These are phyloP conservation scores for Pseudeuparius sepicola DNA, from an alignment of 2,888 invertebrate genomes.

Conservation along the genomic window DNA sequence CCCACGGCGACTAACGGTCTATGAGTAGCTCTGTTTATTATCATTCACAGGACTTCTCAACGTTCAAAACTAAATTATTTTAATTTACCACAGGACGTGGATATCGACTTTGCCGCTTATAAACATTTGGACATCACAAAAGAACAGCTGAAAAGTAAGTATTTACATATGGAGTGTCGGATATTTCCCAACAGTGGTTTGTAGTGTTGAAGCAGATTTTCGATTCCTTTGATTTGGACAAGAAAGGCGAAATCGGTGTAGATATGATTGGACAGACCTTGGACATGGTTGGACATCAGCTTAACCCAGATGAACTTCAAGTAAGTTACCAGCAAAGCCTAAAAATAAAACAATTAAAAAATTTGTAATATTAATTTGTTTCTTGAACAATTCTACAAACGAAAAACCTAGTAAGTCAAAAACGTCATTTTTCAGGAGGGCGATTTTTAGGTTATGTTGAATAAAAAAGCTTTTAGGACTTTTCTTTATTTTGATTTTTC, in stretches of 20 bases:
- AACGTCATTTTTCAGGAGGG: too few relatives aligned
- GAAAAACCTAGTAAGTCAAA: too few relatives aligned
- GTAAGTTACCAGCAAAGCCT: too few relatives aligned
- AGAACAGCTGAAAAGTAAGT: constrained; percentile 36
- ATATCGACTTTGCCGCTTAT: constrained; percentile 24
- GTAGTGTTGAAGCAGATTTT: constrained; percentile 82
- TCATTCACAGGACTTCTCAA: too few relatives aligned
- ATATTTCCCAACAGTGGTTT: constrained; percentile 6
- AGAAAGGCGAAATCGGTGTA: constrained; percentile 71
- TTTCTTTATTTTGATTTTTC: neutral
- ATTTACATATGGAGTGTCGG: constrained; percentile 3
- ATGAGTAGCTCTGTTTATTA: too few relatives aligned
- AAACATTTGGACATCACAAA: constrained; percentile 31
- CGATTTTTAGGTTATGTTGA: too few relatives aligned
- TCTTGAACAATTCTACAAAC: too few relatives aligned
- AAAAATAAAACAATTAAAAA: too few relatives aligned
- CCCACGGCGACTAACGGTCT: too few relatives aligned
- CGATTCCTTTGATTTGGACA: constrained; percentile 84
- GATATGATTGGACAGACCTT: constrained; percentile 80
- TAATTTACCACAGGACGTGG: constrained; percentile 19
- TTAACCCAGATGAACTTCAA: constrained; percentile 66
- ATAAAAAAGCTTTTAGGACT: neutral
- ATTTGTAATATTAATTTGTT: too few relatives aligned
- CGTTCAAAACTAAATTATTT: too few relatives aligned
- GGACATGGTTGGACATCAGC: constrained; percentile 81